A percentile compares a stretch with the other conserved stretches of the same genome.
These are phyloP conservation scores for Musca vetustissima DNA, from an alignment of 1,140 invertebrate genomes.

Conservation along the genomic window DNA sequence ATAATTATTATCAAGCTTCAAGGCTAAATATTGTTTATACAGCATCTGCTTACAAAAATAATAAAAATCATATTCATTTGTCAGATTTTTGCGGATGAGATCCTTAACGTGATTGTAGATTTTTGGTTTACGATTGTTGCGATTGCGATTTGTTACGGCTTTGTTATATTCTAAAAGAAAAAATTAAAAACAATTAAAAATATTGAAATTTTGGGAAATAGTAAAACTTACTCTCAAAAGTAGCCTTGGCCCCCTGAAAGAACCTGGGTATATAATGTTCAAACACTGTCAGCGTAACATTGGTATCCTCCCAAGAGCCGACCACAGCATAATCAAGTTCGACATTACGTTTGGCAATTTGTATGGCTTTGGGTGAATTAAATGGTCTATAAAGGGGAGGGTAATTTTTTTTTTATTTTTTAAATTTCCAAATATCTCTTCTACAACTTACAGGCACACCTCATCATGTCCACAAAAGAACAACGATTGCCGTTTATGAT, in stretches of 20 bases:
- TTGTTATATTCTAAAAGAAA: conserved; percentile 40
- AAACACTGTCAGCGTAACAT: conserved; percentile 77
- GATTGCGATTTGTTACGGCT: conserved; percentile 31
- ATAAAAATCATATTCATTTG: conserved; percentile 88
- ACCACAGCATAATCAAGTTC: conserved; percentile 85
- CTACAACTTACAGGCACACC: conserved; percentile 76
- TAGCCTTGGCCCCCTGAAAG: conserved; percentile 69
- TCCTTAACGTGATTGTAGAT: conserved; percentile 79
- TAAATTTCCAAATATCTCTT: not conserved
- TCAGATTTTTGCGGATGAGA: conserved; percentile 81
- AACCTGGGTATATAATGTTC: conserved; percentile 82
- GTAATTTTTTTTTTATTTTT: not conserved
- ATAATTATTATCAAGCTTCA: conserved; percentile 56
- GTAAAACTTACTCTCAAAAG: conserved; percentile 40
- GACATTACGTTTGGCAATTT: conserved; percentile 78
- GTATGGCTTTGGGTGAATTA: conserved; percentile 75
- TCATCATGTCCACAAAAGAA: conserved; percentile 87
- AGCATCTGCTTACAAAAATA: conserved; percentile 84
- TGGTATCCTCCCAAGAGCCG: conserved; percentile 82
- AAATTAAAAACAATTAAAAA: not conserved
- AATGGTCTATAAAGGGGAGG: conserved; percentile 74
- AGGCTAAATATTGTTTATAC: conserved; percentile 74
- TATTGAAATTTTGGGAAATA: not conserved
- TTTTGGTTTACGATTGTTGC: conserved; percentile 51
- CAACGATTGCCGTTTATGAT: conserved; percentile 74